These are phyloP conservation scores for Adrianichthys oophorus DNA, from an alignment of 2,797 vertebrate genomes.

Conservation along the genomic window DNA sequence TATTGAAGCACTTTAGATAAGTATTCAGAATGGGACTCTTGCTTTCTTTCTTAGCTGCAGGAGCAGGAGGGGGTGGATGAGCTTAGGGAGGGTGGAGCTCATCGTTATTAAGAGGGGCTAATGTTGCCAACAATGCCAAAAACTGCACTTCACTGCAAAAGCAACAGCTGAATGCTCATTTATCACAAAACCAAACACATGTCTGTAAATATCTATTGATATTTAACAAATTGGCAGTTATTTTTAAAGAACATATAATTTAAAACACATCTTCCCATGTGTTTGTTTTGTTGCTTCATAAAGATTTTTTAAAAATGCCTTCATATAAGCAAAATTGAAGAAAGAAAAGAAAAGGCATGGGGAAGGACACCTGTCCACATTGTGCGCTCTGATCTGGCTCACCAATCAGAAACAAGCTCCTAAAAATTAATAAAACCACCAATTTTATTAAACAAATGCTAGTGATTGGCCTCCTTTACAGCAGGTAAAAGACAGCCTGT, in stretches of 20 bases:
- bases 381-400: conserved; percentile 31
- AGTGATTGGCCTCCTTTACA: conserved; percentile 30
- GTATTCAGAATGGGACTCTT: conserved; percentile 37
- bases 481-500: conserved; percentile 9
- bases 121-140: conserved; percentile 23
- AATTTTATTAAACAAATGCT: conserved; percentile 27
- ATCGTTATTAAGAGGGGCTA: conserved; percentile 9
- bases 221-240: no score
- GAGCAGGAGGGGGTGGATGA: conserved; percentile 21
- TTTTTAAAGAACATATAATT: no score
- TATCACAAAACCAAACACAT: no score
- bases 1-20: conserved; percentile 60
- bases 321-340: conserved; percentile 1
- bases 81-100: conserved; percentile 31
- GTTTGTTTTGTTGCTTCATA: no score
- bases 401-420: conserved; percentile 25
- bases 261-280: no score
- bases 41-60: conserved; percentile 38
- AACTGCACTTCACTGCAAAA: no score
- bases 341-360: conserved; percentile 44
- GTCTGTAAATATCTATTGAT: no score
- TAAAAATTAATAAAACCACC: conserved; percentile 7
- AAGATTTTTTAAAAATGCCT: no score
- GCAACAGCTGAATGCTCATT: no score
- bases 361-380: conserved; percentile 60